A percentile compares a stretch with the other conserved stretches of the same genome.
Conservation (phyloP, 2,113 vertebrate genomes). For the Corydoras maculifer region DNA sequence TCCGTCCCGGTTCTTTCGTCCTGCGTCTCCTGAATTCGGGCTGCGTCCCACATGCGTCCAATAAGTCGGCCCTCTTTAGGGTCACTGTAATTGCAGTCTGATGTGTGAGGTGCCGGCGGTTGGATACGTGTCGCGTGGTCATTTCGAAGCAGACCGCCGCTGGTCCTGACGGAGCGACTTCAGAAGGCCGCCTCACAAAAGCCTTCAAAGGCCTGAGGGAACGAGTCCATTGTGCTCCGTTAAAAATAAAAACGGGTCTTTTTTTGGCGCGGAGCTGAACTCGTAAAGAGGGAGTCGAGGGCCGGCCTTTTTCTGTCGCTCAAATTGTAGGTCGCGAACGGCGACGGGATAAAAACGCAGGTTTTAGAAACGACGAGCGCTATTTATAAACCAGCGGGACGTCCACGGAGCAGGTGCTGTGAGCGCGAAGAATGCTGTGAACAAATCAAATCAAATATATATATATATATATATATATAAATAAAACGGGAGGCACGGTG, state of each 20-base stretch:
- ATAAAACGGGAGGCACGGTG: no score
- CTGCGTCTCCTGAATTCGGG: conserved; percentile 52
- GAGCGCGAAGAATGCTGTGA: no score
- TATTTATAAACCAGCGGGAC: no score
- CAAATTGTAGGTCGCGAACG: conserved; percentile 22
- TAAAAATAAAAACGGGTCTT: not conserved
- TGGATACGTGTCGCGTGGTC: conserved; percentile 56
- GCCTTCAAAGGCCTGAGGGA: conserved; percentile 59
- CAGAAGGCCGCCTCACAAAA: conserved; percentile 43
- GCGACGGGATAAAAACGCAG: not conserved
- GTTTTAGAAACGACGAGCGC: no score
- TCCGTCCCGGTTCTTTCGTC: conserved; percentile 55
- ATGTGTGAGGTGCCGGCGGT: conserved; percentile 48
- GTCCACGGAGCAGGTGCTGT: no score
- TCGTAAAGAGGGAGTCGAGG: conserved; percentile 56
- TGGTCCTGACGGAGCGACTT: conserved; percentile 50
- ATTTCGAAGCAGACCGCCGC: conserved; percentile 68
- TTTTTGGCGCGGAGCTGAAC: conserved; percentile 49
- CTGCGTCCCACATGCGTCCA: conserved; percentile 48
- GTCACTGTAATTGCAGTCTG: conserved; percentile 51
- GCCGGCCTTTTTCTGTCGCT: conserved; percentile 31
- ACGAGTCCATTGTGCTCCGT: conserved; percentile 59
- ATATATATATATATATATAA: no score
- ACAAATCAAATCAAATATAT: no score
- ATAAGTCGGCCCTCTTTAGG: conserved; percentile 52